Evolutionary conservation across 2,797 vertebrate species (phyloP).

Genomic region (Ispidina picta): DNA sequence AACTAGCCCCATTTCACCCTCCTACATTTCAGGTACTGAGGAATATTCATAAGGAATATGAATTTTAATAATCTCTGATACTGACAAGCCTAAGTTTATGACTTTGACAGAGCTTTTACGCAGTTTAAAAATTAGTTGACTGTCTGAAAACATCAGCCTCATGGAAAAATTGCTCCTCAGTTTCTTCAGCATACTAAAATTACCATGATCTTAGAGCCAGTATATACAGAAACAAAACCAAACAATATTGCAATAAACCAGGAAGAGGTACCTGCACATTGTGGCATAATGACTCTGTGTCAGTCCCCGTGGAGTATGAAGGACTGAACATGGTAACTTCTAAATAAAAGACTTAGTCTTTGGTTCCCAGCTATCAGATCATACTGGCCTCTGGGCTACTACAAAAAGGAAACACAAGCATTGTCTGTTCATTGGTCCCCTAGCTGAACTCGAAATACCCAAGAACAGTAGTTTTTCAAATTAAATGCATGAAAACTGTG

Average conservation of each 20-base stretch:
- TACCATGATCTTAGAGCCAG: background rate
- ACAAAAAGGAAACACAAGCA: background rate
- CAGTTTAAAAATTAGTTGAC: background rate
- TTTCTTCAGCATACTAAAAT: background rate
- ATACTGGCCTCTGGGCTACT: background rate
- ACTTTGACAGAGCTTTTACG: background rate
- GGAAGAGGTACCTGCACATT: background rate
- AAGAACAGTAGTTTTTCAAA: background rate
- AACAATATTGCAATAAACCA: rapidly evolving
- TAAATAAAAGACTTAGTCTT: background rate
- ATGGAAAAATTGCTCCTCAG: background rate
- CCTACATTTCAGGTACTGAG: background rate
- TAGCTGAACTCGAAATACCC: background rate
- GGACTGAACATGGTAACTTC: background rate
- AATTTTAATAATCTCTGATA: slow-evolving; percentile 10
- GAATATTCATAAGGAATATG: background rate
- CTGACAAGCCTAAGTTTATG: background rate
- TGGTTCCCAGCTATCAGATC: background rate
- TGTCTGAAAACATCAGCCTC: background rate
- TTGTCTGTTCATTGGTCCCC: background rate
- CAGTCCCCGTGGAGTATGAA: background rate
- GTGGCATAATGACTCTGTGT: rapidly evolving
- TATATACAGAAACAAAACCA: background rate
- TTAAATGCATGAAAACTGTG: background rate
- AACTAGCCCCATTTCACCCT: background rate